Base-by-base conservation (phyloP, 2,113 vertebrate species). In the Gymnarchus niloticus region DNA sequence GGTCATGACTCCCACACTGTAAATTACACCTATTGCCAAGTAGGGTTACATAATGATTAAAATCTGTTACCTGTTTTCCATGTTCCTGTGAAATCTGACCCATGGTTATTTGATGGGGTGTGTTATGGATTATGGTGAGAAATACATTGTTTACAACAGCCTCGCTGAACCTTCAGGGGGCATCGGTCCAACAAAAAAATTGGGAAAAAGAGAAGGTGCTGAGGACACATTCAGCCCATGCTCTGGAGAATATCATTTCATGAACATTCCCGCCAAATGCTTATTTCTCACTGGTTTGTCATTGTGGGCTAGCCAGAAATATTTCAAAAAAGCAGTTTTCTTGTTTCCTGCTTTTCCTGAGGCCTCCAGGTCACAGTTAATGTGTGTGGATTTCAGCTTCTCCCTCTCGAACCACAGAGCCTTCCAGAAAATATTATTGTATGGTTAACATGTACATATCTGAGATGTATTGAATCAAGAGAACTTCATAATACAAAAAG, bases 1-100 rank as follows among this genome's bases (percentile, higher is more conserved):
- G 21, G 21, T 46, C 33, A n/a, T 44, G 33, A 81, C 19, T 9
- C 49, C 46, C 9, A n/a, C 21, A 37, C 56, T 56, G 28, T 59
- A 83, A 83, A 83, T 83, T 46, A 44, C 49, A 51, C 14, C 33
- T 83, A 59, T 83, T 83, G 37, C 12, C 56, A 17, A 57, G 14
- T 59, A 59, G 33, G 28, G 1, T 83, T 44, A 46, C 33, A 23
- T 57, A 17, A 83, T 9, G 28, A 37, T 83, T 37, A n/a, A n/a
- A 41, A 23, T 4, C 76, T 0, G 17, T 0, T 6, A 2, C 33
- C 57, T 52, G 23, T 83, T 17, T 37, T 37, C 1, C 54, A 10
- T 8, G 3, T 23, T 54, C 59, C 5, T 21, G 82, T n/a, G 56
- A 83, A 14, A 83, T 54, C 7, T 7, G n/a, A 81, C 49, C 80